These are phyloP conservation scores for Grus americana DNA, from an alignment of 2,113 vertebrate genomes.

Conservation along the genomic window DNA sequence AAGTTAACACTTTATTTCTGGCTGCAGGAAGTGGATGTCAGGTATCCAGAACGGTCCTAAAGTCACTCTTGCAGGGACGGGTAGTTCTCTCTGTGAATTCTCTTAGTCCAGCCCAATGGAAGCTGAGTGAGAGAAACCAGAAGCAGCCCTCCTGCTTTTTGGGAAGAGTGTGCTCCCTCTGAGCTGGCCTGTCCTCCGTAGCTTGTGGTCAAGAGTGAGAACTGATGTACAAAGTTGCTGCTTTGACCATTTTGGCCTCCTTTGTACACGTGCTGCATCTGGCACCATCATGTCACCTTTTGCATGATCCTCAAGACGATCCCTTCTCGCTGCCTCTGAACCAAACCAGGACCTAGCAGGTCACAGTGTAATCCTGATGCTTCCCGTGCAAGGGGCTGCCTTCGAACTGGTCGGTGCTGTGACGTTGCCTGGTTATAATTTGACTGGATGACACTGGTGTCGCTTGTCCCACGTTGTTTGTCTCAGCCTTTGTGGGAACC, in stretches of 20 bases:
- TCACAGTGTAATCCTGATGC: not conserved
- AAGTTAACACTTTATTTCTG: not conserved
- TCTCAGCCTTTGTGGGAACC: not conserved
- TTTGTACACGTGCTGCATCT: conserved; percentile 39
- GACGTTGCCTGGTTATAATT: not conserved
- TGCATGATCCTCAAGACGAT: not conserved
- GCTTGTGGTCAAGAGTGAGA: not conserved
- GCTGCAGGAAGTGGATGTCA: not conserved
- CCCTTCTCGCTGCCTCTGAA: not conserved
- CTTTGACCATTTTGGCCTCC: conserved; percentile 11
- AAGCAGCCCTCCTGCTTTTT: not conserved
- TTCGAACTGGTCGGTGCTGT: not conserved
- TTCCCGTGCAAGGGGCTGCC: accelerated
- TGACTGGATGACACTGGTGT: not conserved
- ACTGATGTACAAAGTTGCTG: not conserved
- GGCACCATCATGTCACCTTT: not conserved
- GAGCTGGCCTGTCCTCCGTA: not conserved
- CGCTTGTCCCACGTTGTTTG: not conserved
- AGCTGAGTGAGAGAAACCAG: not conserved
- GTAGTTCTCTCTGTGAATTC: not conserved
- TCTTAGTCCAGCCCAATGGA: not conserved
- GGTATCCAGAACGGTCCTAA: not conserved
- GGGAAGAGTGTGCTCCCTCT: not conserved
- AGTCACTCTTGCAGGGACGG: not conserved
- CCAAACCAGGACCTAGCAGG: not conserved